Base-by-base conservation (phyloP, 2,888 invertebrate genomes). In the Leptopilina myrica region DNA sequence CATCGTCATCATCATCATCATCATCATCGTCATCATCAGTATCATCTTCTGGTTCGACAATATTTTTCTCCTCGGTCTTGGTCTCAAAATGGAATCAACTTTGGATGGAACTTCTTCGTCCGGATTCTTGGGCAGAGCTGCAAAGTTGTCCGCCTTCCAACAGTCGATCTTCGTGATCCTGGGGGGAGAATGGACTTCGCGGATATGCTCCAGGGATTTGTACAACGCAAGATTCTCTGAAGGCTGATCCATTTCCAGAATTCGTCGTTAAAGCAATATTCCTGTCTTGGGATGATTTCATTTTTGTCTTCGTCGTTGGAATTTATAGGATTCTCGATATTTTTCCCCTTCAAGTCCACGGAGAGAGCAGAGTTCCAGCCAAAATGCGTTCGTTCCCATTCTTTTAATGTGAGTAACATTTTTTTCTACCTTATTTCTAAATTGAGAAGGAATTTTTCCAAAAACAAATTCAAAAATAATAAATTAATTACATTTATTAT, bases 341-440 rank as follows among this genome's bases (percentile, higher is more conserved):
- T 49, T 49, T 49, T 49, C 11, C 11, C 49, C 49, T 12, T 12
- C 11, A 12, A 49, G 49, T 67, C 11, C 49, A 49, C 15, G 33
- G 11, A 53, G 64, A 80, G 86, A 33, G 33, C 87, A 87, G 87
- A 88, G 87, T 89, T 89, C 86, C 88, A 89, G 88, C 86, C 79
- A 73, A 86, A 87, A 62, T 59, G 82, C 84, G 56, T 73, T 59
- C 5, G n/a, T 59, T 73, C 56, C 73, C 40, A 73, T 73, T 40
- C 33, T 73, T 56, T 9, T 33, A 73, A 73, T 33, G 73, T 73
- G 33, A 56, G 73, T 73, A 73, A 4, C 0, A 8, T 5, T 15
- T 67, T 46, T 67, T 53, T 12, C 5, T 14, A 65, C 12, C 14
- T 15, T 67, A 11, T 56, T 12, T 14, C 0, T 56, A 56, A 20